Evolutionary conservation across 1,140 invertebrate genomes (phyloP).

Genomic region (Drosophila biarmipes): DNA sequence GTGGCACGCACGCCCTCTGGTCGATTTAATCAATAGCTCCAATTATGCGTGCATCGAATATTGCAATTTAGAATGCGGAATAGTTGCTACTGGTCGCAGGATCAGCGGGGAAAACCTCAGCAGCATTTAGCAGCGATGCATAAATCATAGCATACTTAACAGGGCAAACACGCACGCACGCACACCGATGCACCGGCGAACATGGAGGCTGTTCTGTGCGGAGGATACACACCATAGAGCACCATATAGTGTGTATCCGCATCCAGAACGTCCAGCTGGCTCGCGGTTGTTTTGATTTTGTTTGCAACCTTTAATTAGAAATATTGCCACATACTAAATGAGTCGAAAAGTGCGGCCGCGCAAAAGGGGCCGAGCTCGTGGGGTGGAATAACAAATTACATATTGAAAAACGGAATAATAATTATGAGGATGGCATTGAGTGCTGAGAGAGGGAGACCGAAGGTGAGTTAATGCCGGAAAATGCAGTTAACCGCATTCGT

Average conservation of each 20-base stretch:
- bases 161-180: conserved; percentile 36
- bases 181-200: neutral
- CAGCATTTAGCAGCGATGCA: conserved; percentile 76
- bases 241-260: conserved; percentile 1
- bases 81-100: conserved; percentile 56
- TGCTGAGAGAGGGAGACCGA: neutral
- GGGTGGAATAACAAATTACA: conserved; percentile 65
- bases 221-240: neutral
- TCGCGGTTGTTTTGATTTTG: conserved; percentile 80
- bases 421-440: conserved; percentile 47
- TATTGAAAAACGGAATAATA: conserved; percentile 77
- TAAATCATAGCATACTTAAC: conserved; percentile 79
- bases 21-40: conserved; percentile 61
- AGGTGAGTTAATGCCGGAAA: conserved; percentile 26
- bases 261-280: conserved; percentile 52
- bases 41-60: conserved; percentile 74
- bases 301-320: conserved; percentile 81
- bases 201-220: conserved; percentile 2
- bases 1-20: conserved; percentile 28
- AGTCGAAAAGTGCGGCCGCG: conserved; percentile 45
- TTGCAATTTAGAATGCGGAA: conserved; percentile 69
- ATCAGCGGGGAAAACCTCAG: conserved; percentile 73
- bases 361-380: neutral
- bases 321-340: conserved; percentile 79
- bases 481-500: conserved; percentile 49